Conservation (phyloP, 2,113 vertebrate genomes). For the Solenodon paradoxus region DNA sequence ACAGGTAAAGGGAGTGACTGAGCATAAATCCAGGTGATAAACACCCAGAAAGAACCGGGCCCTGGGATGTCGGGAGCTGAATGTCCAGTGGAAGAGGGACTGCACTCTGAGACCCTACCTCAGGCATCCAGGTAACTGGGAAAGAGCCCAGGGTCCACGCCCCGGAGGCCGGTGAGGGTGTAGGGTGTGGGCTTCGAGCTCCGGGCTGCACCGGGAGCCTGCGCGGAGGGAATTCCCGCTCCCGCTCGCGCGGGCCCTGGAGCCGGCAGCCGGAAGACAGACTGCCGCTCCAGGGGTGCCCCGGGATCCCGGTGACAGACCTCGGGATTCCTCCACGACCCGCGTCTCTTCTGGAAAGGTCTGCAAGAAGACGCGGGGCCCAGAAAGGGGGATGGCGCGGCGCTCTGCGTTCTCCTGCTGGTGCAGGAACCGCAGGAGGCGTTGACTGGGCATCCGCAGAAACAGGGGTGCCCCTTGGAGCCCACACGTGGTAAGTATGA, state of each 20-base stretch:
- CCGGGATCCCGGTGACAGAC: not conserved
- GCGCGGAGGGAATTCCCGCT: not conserved
- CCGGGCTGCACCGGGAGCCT: not conserved
- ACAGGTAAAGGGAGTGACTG: not conserved
- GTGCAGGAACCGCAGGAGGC: not conserved
- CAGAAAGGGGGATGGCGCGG: not conserved
- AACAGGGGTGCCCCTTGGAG: not conserved
- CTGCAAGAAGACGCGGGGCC: not conserved
- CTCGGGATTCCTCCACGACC: not conserved
- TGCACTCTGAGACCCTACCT: conserved; percentile 52
- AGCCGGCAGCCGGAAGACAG: not conserved
- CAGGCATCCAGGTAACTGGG: not conserved
- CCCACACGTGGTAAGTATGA: not conserved
- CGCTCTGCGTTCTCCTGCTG: not conserved
- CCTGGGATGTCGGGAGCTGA: not conserved
- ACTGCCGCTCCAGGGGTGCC: not conserved
- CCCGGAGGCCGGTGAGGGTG: not conserved
- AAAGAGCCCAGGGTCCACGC: not conserved
- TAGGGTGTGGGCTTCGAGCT: conserved; percentile 27
- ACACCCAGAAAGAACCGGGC: not conserved
- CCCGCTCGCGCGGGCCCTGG: not conserved
- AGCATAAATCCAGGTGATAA: not conserved
- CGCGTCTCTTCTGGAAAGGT: not conserved
- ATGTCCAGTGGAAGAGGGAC: fast-evolving
- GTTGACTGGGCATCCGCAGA: not conserved